A percentile compares a stretch with the other conserved stretches of the same genome.
phyloP scores from a whole-genome alignment of 2,888 invertebrate species.

The Steinernema hermaphroditum region DNA sequence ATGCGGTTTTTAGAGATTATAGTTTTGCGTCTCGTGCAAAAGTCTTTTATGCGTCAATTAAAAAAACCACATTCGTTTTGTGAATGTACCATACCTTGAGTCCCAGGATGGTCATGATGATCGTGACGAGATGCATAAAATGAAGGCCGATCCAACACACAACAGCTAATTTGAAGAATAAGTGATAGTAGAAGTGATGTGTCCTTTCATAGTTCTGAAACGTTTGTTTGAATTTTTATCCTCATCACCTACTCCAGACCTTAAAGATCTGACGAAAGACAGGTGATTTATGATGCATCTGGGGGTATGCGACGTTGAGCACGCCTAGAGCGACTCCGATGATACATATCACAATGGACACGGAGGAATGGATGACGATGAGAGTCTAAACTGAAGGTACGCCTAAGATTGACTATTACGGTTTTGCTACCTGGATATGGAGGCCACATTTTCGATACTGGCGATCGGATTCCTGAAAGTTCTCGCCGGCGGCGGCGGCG shows the following conservation, averaged over 20 bases:
- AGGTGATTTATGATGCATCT: constrained; percentile 4
- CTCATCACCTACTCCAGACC: not conserved
- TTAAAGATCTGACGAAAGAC: constrained; percentile 7
- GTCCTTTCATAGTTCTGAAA: constrained; percentile 6
- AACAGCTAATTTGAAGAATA: not conserved
- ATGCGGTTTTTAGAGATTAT: too few relatives aligned
- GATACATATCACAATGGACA: not conserved
- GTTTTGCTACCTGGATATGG: not conserved
- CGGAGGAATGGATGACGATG: not conserved
- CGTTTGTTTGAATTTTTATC: too few relatives aligned
- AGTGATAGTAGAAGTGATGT: not conserved
- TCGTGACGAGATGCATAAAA: not conserved
- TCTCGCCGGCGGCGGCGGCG: constrained; percentile 10
- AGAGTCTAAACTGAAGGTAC: not conserved
- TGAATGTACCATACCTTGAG: too few relatives aligned
- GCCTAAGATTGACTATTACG: not conserved
- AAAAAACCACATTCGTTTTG: too few relatives aligned
- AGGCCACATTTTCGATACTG: constrained; percentile 7
- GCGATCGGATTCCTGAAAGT: constrained; percentile 14
- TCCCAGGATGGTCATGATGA: not conserved
- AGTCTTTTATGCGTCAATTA: too few relatives aligned
- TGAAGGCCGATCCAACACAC: not conserved
- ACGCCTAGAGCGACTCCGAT: not conserved
- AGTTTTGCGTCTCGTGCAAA: too few relatives aligned
- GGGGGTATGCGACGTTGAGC: not conserved